Evolutionary conservation across 2,113 vertebrate species (phyloP).

Genomic region (Antigone vipio): DNA sequence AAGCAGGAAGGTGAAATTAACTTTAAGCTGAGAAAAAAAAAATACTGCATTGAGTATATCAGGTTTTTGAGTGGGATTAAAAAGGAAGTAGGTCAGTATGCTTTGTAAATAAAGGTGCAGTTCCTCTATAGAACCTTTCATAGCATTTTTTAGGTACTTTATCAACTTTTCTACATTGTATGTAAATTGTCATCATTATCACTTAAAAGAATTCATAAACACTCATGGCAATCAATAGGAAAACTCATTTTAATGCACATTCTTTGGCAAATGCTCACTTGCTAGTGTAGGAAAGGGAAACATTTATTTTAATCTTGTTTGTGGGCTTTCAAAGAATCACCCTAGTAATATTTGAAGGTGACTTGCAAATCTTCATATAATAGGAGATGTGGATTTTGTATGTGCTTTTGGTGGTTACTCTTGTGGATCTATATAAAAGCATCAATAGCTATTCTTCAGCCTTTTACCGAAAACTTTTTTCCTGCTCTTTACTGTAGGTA

Average conservation of each 20-base stretch:
- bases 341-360: neutral
- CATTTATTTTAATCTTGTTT: neutral
- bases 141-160: neutral
- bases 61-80: neutral
- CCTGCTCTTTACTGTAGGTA: neutral
- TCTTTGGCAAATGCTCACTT: neutral
- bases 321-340: neutral
- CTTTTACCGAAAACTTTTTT: conserved; percentile 16
- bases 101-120: neutral
- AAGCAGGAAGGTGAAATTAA: neutral
- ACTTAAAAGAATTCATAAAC: neutral
- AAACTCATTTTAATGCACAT: neutral
- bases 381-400: neutral
- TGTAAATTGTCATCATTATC: neutral
- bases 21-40: neutral
- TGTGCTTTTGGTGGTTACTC: neutral
- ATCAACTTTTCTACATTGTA: neutral
- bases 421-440: neutral
- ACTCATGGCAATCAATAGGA: neutral
- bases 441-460: neutral
- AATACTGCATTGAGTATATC: neutral
- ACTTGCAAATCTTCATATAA: neutral
- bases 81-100: neutral
- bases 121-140: neutral
- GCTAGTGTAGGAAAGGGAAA: neutral